Evolutionary conservation across 2,797 vertebrate species (phyloP).

Genomic region (Otus scops): DNA sequence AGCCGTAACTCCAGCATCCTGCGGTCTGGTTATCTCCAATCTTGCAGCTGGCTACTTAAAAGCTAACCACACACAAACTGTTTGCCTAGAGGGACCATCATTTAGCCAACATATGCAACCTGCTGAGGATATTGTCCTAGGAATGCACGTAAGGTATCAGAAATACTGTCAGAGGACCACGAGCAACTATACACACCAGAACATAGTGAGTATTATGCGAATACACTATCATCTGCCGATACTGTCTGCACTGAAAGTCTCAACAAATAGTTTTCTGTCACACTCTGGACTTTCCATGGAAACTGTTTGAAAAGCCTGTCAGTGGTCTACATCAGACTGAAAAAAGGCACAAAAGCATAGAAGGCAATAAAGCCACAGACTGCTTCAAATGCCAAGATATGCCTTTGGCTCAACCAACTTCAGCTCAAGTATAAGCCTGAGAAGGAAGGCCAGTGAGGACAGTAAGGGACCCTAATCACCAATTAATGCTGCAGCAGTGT

Average conservation of each 20-base stretch:
- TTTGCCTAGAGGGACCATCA: not conserved
- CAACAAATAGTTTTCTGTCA: not conserved
- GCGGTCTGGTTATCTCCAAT: not conserved
- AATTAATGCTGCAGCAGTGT: not conserved
- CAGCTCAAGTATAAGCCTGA: not conserved
- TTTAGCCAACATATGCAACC: fast-evolving
- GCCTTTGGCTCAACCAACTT: not conserved
- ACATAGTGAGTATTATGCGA: fast-evolving
- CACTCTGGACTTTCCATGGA: not conserved
- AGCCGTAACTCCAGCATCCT: not conserved
- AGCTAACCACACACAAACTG: not conserved
- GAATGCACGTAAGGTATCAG: not conserved
- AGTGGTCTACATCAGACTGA: not conserved
- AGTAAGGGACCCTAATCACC: not conserved
- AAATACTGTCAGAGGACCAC: not conserved
- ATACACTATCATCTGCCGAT: not conserved
- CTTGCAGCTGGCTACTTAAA: not conserved
- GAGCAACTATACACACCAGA: not conserved
- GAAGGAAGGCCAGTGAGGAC: not conserved
- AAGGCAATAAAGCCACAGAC: not conserved
- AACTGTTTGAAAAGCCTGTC: not conserved
- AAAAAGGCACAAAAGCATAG: not conserved
- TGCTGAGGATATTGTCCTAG: not conserved
- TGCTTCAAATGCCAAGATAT: not conserved
- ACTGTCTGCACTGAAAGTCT: not conserved